Evolutionary conservation across 2,113 vertebrate genomes (phyloP).

Genomic region (Archocentrus centrarchus): DNA sequence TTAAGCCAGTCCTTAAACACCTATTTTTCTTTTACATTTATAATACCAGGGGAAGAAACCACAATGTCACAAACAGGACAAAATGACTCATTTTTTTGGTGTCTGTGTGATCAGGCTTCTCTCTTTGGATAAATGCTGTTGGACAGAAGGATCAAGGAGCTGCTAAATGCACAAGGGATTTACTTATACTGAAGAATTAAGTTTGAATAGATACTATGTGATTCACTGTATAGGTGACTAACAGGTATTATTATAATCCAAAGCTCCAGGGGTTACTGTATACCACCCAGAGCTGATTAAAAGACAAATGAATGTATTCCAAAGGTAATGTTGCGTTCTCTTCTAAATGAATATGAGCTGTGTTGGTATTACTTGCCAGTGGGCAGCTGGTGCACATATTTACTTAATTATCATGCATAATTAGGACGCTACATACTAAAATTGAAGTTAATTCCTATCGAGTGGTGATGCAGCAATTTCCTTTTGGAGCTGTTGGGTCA

Average conservation of each 20-base stretch:
- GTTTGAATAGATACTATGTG: background rate
- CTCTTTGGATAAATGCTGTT: too few species aligned
- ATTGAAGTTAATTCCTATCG: background rate
- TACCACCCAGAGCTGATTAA: conserved; percentile 1
- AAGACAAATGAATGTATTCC: conserved; percentile 16
- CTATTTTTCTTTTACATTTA: background rate
- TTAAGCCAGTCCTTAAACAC: background rate
- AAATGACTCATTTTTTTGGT: background rate
- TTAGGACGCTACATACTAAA: conserved; percentile 1
- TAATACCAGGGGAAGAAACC: background rate
- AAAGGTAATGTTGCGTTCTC: background rate
- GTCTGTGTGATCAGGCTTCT: background rate
- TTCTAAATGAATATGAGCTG: background rate
- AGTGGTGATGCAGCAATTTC: background rate
- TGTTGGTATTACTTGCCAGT: conserved; percentile 16
- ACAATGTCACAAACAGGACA: background rate
- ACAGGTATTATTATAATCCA: background rate
- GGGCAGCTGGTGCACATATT: conserved; percentile 4
- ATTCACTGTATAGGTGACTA: too few species aligned
- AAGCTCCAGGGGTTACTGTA: background rate
- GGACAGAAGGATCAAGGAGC: background rate
- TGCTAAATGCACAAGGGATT: background rate
- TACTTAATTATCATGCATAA: conserved; percentile 3
- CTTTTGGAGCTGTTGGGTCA: background rate
- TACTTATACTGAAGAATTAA: background rate